Base-by-base conservation (phyloP, 2,888 invertebrate genomes). In the Tetanocera ferruginea region DNA sequence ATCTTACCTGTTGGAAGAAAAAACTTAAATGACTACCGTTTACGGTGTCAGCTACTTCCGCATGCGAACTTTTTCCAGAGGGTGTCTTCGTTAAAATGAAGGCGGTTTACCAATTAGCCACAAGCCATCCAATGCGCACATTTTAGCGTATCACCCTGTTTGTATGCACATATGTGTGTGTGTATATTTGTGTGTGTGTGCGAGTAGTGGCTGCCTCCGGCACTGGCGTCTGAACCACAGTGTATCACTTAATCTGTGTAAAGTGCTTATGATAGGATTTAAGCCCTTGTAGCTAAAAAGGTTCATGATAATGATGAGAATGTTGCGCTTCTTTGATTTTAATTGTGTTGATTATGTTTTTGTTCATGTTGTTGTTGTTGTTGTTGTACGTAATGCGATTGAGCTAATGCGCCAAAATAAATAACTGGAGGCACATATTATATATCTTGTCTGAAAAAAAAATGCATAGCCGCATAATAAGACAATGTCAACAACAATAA, bases 401-500 rank as follows among this genome's bases (percentile, higher is more conserved):
- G 28, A 57, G 28, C 67, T 73, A 77, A 77, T 73, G 67, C 57
- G 73, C 57, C 11, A 67, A 77, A 77, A 73, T 51, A 77, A 77
- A 77, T 67, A 77, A 66, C 73, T 67, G 11, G 17, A 73, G 73
- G 73, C 60, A 25, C 49, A 62, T 73, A 43, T 60, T 23, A 34
- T 23, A 34, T 14, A 62, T 37, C 31, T 31, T 34, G 8, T 34
- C n/a, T n/a, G n/a, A 71, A 34, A 52, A 52, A 6, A 11, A 34
- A 67, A 11, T 25, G 37, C n/a, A n/a, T 11, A 19, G 31, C 8
- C 34, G 64, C 64, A 60, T 60, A 31, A 34, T 17, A 64, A 64
- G n/a, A 64, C 64, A n/a, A 34, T 34, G 34, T 5, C 31, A 31
- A 28, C 31, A 62, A 25, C 9, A 23, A 17, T 17, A 14, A 43